Base-by-base conservation (phyloP, 1,140 invertebrate genomes). In the Drosophila navojoa region DNA sequence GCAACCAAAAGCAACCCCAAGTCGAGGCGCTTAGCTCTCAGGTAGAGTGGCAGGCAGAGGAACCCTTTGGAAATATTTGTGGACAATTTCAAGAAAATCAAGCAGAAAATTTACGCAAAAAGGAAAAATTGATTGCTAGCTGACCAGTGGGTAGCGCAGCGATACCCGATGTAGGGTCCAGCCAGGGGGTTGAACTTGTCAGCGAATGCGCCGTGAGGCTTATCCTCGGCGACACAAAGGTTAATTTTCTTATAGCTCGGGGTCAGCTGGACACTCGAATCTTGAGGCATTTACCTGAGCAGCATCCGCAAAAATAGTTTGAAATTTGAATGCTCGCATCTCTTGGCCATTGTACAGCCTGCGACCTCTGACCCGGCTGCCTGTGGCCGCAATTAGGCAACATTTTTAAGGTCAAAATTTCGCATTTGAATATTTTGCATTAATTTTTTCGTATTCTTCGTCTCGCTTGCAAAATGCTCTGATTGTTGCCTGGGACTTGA, bases 21-120 rank as follows among this genome's bases (percentile, higher is more conserved):
- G 42, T 13, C 55, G 50, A 53, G 49, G 42, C 35, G 11, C 42
- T 35, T 45, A 19, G 19, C 19, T 29, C 32, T 60, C 82, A 87
- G 79, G 82, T 87, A 87, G 35, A 38, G 35, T 38, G 10, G 0
- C 35, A 22, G 19, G 1, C 35, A 16, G 42, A 15, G 42, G 50
- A 87, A 87, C 82, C 82, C 84, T 82, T 86, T 69, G 66, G 53
- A 68, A 85, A 69, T 66, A 50, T 29, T 29, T 79, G 74, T 64
- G 63, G 52, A 72, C 62, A 72, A 89, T 76, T 89, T 84, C 38
- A 53, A 38, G 63, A 90, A 84, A 89, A 89, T 89, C 77, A 67
- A 73, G 84, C 84, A 84, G 84, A 89, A 89, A 89, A 89, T 90
- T 84, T 59, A 70, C 49, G 55, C 64, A 76, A 74, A 54, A 59